phyloP scores from a whole-genome alignment of 1,140 invertebrate genomes.

The Tenebrio molitor region DNA sequence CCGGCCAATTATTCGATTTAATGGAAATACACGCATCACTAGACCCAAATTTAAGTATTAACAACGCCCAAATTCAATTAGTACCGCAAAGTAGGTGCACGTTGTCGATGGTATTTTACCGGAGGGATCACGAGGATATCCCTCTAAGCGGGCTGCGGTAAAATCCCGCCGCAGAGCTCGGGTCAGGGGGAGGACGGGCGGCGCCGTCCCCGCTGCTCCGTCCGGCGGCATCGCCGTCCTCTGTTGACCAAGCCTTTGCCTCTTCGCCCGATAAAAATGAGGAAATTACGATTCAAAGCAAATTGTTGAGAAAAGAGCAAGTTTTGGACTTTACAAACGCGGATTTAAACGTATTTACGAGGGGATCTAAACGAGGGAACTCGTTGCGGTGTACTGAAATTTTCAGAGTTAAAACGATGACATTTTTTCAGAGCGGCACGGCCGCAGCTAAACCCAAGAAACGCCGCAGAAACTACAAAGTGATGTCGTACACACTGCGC shows the following conservation, averaged over 20 bases:
- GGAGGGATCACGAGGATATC: conserved; percentile 33
- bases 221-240: conserved; percentile 22
- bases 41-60: conserved; percentile 40
- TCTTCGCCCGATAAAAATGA: conserved; percentile 35
- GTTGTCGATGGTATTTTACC: conserved; percentile 22
- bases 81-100: conserved; percentile 39
- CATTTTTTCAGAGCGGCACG: conserved; percentile 1
- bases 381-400: conserved; percentile 13
- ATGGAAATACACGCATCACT: conserved; percentile 32
- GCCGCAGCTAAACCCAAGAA: conserved; percentile 3
- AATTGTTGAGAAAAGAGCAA: conserved; percentile 40
- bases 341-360: conserved; percentile 31
- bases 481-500: too few relatives aligned
- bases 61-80: conserved; percentile 36
- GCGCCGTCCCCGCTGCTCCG: background rate
- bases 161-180: conserved; percentile 32
- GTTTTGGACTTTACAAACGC: conserved; percentile 32
- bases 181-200: background rate
- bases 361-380: background rate
- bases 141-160: conserved; percentile 35
- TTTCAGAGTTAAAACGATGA: conserved; percentile 28
- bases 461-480: conserved; percentile 16
- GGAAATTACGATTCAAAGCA: conserved; percentile 40
- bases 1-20: conserved; percentile 1
- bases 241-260: conserved; percentile 28